These are phyloP conservation scores for Prunella himalayana DNA, from an alignment of 2,113 vertebrate species.

Conservation along the genomic window DNA sequence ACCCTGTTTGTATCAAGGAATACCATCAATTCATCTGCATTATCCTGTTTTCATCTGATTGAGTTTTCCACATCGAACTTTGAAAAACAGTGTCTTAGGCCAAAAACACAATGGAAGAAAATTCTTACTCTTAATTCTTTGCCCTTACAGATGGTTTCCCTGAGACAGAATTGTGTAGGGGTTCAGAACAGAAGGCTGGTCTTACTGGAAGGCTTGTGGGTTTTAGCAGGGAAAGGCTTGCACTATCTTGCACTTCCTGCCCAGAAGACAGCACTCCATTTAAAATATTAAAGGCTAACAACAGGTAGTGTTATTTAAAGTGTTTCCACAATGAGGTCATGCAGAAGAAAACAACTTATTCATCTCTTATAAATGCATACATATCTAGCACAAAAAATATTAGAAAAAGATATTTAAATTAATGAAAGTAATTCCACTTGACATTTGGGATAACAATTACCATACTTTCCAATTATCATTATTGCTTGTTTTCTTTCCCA, in stretches of 20 bases:
- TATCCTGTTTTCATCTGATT: background rate
- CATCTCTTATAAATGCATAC: background rate
- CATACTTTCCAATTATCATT: background rate
- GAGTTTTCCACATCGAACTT: background rate
- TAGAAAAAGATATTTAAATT: constrained; percentile 16
- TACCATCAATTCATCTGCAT: background rate
- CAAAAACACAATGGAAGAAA: background rate
- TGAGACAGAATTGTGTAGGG: background rate
- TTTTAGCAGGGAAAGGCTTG: background rate
- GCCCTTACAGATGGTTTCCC: background rate
- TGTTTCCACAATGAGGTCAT: background rate
- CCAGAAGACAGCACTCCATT: background rate
- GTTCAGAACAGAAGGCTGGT: background rate
- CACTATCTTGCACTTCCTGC: background rate
- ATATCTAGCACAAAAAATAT: background rate
- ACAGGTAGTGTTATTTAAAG: background rate
- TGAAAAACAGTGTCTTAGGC: background rate
- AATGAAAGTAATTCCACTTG: constrained; percentile 13
- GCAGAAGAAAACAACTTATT: background rate
- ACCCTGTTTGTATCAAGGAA: background rate
- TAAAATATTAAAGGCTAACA: background rate
- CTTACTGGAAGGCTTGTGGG: background rate
- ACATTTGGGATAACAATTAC: constrained; percentile 41
- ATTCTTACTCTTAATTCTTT: background rate
- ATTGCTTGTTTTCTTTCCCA: constrained; percentile 12